Evolutionary conservation across 1,140 invertebrate genomes (phyloP).

Genomic region (Phocides pigmalion): DNA sequence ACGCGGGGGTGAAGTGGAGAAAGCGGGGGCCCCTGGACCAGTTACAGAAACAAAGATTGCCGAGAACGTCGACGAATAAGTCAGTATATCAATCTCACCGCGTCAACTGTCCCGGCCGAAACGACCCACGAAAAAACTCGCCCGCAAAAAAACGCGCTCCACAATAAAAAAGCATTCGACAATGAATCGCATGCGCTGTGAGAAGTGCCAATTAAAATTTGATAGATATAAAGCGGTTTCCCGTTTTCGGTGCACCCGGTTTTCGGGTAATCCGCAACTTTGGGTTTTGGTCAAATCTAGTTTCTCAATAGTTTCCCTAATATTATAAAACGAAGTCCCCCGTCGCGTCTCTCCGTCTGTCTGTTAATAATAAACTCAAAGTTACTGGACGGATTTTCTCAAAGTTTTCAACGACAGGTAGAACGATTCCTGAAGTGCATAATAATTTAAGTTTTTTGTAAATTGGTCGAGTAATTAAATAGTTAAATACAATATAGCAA

Average conservation of each 20-base stretch:
- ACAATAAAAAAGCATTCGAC: conserved; percentile 73
- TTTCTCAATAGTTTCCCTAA: no score
- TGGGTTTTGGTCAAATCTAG: conserved; percentile 1
- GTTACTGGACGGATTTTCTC: no score
- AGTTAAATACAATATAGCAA: no score
- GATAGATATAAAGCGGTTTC: conserved; percentile 76
- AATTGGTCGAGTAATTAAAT: no score
- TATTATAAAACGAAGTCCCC: no score
- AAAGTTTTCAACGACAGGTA: no score
- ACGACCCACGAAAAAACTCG: conserved; percentile 71
- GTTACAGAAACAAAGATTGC: conserved; percentile 79
- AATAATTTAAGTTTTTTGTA: no score
- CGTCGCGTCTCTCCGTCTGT: no score
- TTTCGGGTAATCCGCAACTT: conserved; percentile 27
- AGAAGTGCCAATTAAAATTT: conserved; percentile 83
- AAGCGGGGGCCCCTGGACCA: conserved; percentile 54
- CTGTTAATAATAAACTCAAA: no score
- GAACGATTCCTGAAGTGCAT: no score
- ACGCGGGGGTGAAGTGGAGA: conserved; percentile 48
- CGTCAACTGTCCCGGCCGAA: conserved; percentile 79
- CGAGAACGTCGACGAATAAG: conserved; percentile 74
- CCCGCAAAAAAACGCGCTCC: conserved; percentile 61
- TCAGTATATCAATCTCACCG: conserved; percentile 80
- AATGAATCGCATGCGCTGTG: conserved; percentile 77
- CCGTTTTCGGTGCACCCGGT: conserved; percentile 40